phyloP scores from a whole-genome alignment of 2,113 vertebrate genomes.

The Lonchura striata region DNA sequence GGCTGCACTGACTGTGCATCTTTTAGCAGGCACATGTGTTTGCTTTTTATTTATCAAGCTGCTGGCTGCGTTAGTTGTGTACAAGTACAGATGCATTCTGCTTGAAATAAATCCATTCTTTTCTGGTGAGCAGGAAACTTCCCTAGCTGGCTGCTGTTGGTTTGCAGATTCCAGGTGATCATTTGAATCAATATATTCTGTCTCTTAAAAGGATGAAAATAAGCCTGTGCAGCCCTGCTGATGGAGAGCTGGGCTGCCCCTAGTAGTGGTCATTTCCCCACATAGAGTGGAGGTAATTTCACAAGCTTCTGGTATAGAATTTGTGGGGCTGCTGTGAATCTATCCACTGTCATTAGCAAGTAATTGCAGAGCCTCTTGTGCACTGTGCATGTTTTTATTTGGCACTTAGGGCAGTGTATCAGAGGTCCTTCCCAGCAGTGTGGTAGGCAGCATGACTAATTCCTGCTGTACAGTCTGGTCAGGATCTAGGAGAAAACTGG shows the following conservation, averaged over 20 bases:
- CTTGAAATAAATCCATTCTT: background rate
- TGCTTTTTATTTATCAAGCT: background rate
- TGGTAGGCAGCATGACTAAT: background rate
- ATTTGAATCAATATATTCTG: background rate
- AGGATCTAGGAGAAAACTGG: background rate
- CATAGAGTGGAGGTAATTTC: background rate
- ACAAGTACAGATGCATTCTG: background rate
- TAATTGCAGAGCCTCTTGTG: background rate
- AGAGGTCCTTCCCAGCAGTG: background rate
- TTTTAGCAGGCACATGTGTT: background rate
- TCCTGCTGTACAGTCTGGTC: background rate
- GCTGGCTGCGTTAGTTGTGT: background rate
- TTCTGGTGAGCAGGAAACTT: background rate
- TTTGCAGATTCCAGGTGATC: background rate
- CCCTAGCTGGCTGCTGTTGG: background rate
- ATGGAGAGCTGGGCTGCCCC: background rate
- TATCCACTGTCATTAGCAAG: background rate
- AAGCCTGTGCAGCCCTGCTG: background rate
- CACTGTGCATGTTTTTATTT: background rate
- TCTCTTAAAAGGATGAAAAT: background rate
- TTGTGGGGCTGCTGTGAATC: background rate
- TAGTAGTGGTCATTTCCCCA: background rate
- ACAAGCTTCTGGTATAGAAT: background rate
- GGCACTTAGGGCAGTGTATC: background rate
- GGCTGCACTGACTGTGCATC: slow-evolving; percentile 7